Percentiles rank a stretch among this genome's conserved stretches.
Conservation (phyloP, 2,113 vertebrate species). For the Podarcis cretensis region DNA sequence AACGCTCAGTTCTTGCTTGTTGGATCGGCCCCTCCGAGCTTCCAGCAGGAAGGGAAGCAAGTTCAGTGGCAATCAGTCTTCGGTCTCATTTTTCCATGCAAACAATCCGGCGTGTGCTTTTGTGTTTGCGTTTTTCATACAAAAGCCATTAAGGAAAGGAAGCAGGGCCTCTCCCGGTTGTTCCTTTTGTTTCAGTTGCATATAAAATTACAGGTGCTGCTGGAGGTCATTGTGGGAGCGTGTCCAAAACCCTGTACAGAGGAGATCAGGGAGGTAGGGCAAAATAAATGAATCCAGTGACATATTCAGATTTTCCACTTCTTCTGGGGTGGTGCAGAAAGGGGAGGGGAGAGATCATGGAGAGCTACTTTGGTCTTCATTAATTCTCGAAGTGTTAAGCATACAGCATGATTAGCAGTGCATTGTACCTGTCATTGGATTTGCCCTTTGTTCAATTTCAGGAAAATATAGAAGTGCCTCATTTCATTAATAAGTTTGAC, state of each 20-base stretch:
- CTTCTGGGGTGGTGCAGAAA: too few species aligned
- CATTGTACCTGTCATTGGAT: conserved; percentile 51
- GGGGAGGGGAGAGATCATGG: conserved; percentile 16
- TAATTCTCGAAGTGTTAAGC: conserved; percentile 59
- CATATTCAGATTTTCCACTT: too few species aligned
- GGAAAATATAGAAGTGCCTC: conserved; percentile 50
- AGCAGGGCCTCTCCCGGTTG: conserved; percentile 60
- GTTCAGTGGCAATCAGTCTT: conserved; percentile 3
- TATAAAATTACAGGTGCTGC: conserved; percentile 60
- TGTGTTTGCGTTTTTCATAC: conserved; percentile 23
- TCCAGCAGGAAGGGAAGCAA: conserved; percentile 17
- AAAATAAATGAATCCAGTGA: conserved; percentile 55
- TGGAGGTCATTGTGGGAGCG: conserved; percentile 12
- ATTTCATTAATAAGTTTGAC: conserved; percentile 57
- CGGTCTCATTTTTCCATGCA: conserved; percentile 49
- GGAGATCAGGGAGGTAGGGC: neutral
- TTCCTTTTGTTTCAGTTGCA: conserved; percentile 52
- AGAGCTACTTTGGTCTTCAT: conserved; percentile 62
- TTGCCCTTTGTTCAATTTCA: conserved; percentile 51
- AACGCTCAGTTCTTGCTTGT: neutral
- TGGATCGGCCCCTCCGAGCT: neutral
- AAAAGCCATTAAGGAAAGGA: conserved; percentile 60
- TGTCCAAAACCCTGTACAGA: conserved; percentile 32
- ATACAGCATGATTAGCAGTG: conserved; percentile 41
- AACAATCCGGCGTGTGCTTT: conserved; percentile 24